Evolutionary conservation across 2,113 vertebrate genomes (phyloP).

Genomic region (Anguilla rostrata): DNA sequence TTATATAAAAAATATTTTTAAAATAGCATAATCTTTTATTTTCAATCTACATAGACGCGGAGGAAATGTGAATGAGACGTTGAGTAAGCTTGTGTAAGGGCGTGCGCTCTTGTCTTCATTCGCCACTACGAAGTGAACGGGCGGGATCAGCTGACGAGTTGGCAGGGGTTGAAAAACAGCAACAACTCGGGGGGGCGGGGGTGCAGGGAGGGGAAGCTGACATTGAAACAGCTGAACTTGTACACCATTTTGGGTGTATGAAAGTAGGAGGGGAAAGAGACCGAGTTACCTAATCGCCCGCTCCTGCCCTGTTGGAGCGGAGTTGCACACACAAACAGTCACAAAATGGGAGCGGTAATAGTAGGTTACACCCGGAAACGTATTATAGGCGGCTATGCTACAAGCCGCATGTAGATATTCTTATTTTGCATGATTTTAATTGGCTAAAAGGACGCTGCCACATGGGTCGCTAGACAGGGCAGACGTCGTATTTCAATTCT

Average conservation of each 20-base stretch:
- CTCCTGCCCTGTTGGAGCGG: constrained; percentile 29
- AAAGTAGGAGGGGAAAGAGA: constrained; percentile 39
- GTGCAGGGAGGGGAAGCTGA: constrained; percentile 22
- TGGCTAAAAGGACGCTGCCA: background rate
- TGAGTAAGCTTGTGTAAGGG: constrained; percentile 31
- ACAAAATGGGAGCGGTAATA: constrained; percentile 53
- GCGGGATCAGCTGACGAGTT: constrained; percentile 82
- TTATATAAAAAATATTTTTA: background rate
- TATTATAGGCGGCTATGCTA: constrained; percentile 10
- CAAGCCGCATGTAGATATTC: constrained; percentile 19
- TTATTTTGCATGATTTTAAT: background rate
- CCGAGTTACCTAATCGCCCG: constrained; percentile 41
- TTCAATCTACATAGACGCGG: background rate
- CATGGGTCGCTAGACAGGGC: background rate
- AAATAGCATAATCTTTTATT: background rate
- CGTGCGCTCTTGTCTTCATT: constrained; percentile 56
- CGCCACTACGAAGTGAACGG: constrained; percentile 75
- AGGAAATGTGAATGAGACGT: constrained; percentile 50
- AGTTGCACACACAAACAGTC: constrained; percentile 11
- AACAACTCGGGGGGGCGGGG: constrained; percentile 47
- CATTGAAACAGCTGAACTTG: constrained; percentile 36
- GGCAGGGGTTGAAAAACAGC: constrained; percentile 69
- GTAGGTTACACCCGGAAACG: constrained; percentile 45
- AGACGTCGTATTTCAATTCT: background rate
- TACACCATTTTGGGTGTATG: constrained; percentile 59